A percentile compares a stretch with the other conserved stretches of the same genome.
Conservation (phyloP, 2,113 vertebrate species). For the Spheniscus mendiculus region DNA sequence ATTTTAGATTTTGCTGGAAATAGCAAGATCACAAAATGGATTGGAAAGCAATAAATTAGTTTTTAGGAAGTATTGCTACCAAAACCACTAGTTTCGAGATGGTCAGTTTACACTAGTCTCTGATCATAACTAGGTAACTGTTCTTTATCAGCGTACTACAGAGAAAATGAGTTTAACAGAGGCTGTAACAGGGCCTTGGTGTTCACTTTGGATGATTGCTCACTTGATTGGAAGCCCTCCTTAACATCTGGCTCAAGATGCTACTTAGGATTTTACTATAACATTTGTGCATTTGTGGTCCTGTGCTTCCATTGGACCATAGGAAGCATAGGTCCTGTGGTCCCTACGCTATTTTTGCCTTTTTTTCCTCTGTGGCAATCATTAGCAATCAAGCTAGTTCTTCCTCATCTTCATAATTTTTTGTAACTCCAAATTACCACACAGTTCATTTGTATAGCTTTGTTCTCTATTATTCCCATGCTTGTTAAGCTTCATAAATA, state of each 20-base stretch:
- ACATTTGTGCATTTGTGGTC: neutral
- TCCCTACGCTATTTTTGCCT: neutral
- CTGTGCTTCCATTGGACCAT: neutral
- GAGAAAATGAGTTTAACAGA: neutral
- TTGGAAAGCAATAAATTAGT: neutral
- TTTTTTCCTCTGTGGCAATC: neutral
- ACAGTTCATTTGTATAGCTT: constrained; percentile 39
- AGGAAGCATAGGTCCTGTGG: neutral
- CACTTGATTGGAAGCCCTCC: neutral
- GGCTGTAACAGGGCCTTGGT: neutral
- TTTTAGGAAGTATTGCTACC: neutral
- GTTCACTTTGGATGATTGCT: neutral
- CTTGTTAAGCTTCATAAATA: neutral
- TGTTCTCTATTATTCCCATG: constrained; percentile 41
- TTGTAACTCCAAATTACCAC: constrained; percentile 2
- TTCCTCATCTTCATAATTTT: neutral
- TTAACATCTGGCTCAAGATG: neutral
- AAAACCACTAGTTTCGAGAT: neutral
- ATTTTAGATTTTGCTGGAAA: neutral
- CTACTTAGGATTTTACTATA: neutral
- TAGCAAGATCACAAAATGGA: neutral
- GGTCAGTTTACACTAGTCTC: neutral
- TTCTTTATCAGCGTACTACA: neutral
- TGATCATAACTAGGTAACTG: neutral
- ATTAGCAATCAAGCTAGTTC: neutral